Evolutionary conservation across 1,140 invertebrate species (phyloP).

Genomic region (Heliothis subflexa): DNA sequence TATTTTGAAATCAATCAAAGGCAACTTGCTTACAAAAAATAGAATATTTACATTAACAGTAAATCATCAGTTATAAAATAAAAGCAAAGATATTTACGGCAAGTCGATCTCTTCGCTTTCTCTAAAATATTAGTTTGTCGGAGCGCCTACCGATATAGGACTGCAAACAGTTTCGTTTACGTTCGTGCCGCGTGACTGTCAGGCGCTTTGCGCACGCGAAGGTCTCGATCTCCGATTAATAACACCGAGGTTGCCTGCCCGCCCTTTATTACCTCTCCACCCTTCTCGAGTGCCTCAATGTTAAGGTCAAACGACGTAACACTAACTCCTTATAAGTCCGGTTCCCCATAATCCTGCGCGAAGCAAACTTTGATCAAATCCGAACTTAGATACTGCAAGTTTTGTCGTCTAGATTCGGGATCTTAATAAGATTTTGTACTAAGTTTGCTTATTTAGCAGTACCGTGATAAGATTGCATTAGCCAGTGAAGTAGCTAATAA

Average conservation of each 20-base stretch:
- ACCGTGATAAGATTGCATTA: conserved; percentile 13
- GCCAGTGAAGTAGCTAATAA: background rate
- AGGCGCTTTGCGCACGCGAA: conserved; percentile 76
- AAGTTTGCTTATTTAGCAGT: conserved; percentile 9
- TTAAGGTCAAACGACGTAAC: conserved; percentile 63
- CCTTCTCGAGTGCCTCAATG: conserved; percentile 61
- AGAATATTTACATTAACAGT: too few species aligned
- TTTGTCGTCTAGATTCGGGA: conserved; percentile 4
- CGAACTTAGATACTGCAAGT: conserved; percentile 24
- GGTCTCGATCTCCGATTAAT: conserved; percentile 73
- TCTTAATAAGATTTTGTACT: conserved; percentile 37
- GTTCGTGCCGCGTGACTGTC: conserved; percentile 62
- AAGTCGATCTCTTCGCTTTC: background rate
- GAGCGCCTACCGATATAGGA: conserved; percentile 66
- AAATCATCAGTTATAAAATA: too few species aligned
- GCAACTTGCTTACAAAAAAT: too few species aligned
- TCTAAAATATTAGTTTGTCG: conserved; percentile 7
- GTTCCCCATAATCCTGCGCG: background rate
- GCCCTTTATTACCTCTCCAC: conserved; percentile 72
- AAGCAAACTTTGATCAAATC: conserved; percentile 38
- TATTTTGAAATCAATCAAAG: too few species aligned
- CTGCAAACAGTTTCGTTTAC: conserved; percentile 64
- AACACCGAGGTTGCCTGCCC: conserved; percentile 61
- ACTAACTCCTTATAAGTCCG: conserved; percentile 37
- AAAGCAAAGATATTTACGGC: background rate